Percentiles rank a stretch among this genome's conserved stretches.
These are phyloP conservation scores for Dicroscelio sp. DNA, from an alignment of 2,888 invertebrate species.

Conservation along the genomic window DNA sequence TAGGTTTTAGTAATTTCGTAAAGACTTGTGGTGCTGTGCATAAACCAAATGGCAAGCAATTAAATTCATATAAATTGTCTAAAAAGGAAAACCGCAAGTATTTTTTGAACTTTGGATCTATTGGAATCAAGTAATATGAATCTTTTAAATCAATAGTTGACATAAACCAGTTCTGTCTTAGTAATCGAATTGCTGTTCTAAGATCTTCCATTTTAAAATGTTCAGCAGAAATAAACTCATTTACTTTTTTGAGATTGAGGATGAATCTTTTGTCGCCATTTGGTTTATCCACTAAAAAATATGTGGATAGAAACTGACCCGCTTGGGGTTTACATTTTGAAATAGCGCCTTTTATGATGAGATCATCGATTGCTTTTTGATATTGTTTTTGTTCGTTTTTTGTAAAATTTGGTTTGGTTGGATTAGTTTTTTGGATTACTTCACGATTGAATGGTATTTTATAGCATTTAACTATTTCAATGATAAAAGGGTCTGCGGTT, in stretches of 20 bases:
- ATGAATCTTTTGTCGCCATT: no score
- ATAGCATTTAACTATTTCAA: constrained; percentile 64
- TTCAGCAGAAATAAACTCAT: constrained; percentile 64
- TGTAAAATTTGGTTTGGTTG: constrained; percentile 53
- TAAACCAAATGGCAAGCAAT: no score
- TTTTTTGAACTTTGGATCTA: not conserved
- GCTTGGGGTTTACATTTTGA: not conserved
- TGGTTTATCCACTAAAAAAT: no score
- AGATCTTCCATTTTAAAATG: no score
- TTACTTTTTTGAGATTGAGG: no score
- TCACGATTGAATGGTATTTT: constrained; percentile 67
- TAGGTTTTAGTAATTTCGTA: constrained; percentile 73
- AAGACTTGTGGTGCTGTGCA: constrained; percentile 64
- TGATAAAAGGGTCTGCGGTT: not conserved
- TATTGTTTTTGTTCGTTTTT: constrained; percentile 15
- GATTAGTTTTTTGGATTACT: constrained; percentile 46
- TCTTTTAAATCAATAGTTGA: constrained; percentile 66
- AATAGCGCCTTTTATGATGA: constrained; percentile 7
- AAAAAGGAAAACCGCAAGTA: not conserved
- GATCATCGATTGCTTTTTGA: not conserved
- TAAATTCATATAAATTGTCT: not conserved
- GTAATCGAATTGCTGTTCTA: constrained; percentile 45
- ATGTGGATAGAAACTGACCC: constrained; percentile 65
- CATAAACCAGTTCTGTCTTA: constrained; percentile 46
- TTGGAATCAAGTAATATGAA: constrained; percentile 62